Evolutionary conservation across 23 tunicate species (phyloP), one percentile per base, ranked within the genome.

Genomic region (Styela clava): DNA sequence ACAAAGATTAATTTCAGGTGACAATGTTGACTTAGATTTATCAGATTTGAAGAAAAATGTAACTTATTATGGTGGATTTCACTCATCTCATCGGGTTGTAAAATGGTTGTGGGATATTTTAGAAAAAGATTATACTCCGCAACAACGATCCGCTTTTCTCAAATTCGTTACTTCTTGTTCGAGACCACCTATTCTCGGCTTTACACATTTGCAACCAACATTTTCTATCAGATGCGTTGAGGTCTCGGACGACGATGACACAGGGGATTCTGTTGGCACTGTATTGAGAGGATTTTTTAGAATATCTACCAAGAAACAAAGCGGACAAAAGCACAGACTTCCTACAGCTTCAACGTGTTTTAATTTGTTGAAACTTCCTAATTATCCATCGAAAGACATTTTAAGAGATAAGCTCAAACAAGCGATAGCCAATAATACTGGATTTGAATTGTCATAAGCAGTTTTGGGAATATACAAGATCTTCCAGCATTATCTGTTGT

Each of bases 341-440:
- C 99, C 99, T 24, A 95, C 99, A 52, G 99, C 99, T 35, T 95
- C 99, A 0, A 95, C 99, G 7, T 95, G 99, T 52, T 95, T 95
- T 62, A 95, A 95, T 63, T 79, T 95, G 18, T 88, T 95, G 26
- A 95, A 95, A 80, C 86, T 95, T 24, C 99, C 99, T 22, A 95
- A 95, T 80, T 95, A 95, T 74, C 92, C 99, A 33, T 86, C 62
- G 83, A 95, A 95, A 74, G 95, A 86, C 30, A 84, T 95, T 31
- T 62, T 95, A n/a, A 52, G 82, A 36, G 99, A 95, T 2, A 95
- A 95, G 82, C 79, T 95, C 31, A 89, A 86, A 56, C 95, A 89
- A 78, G 99, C 99, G 26, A 89, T 95, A 33, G 82, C 89, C 3
- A 95, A 89, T 70, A 95, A 95, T 56, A 95, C 99, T 29, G 99